Percentiles rank a stretch among this genome's conserved stretches.
These are phyloP conservation scores for Tetanocera ferruginea DNA, from an alignment of 2,888 invertebrate genomes.

Conservation along the genomic window DNA sequence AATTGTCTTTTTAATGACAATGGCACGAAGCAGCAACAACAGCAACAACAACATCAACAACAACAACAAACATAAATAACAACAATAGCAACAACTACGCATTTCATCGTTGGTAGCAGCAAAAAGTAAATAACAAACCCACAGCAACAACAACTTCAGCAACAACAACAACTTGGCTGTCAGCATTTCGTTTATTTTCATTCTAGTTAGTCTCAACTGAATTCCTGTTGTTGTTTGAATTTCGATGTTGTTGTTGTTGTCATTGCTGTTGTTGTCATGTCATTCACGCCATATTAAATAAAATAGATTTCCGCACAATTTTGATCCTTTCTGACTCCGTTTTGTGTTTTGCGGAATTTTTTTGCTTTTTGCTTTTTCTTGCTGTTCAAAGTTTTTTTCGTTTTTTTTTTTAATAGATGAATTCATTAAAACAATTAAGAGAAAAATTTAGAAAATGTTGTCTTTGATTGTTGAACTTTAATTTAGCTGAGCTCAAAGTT, in stretches of 20 bases:
- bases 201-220: not conserved
- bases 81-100: not conserved
- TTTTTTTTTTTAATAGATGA: no score
- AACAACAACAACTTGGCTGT: not conserved
- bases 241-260: not conserved
- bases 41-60: not conserved
- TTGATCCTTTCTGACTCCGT: not conserved
- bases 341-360: not conserved
- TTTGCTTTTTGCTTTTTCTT: no score
- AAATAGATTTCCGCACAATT: not conserved
- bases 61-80: conserved; percentile 2
- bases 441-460: no score
- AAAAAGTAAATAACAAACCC: not conserved
- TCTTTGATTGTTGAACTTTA: no score
- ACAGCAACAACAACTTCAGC: not conserved
- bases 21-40: not conserved
- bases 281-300: not conserved
- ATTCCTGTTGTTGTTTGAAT: not conserved
- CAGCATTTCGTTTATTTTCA: not conserved
- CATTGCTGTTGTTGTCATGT: not conserved
- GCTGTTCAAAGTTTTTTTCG: no score
- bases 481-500: no score
- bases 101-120: not conserved
- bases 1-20: not conserved
- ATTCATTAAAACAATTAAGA: no score